phyloP scores from a whole-genome alignment of 2,888 invertebrate species.

The Brenthis ino region DNA sequence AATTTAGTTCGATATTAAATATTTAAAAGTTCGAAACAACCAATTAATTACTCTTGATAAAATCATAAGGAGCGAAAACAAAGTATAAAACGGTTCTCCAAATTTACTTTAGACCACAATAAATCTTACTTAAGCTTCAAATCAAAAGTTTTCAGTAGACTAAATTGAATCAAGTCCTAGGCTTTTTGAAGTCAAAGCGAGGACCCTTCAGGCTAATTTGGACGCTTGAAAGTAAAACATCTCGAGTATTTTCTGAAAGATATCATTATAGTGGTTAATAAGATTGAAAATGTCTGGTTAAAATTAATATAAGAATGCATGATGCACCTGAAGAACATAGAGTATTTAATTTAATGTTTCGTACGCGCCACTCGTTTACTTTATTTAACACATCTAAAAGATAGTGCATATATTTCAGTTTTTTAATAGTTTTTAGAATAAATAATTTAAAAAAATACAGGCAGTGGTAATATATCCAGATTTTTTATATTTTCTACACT shows the following conservation, averaged over 20 bases:
- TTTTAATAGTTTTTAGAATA: too few species aligned
- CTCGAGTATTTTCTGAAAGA: constrained; percentile 25
- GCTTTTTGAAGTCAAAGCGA: constrained; percentile 17
- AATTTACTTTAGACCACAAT: constrained; percentile 18
- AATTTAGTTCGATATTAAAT: neutral
- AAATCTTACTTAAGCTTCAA: constrained; percentile 18
- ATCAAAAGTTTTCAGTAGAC: constrained; percentile 19
- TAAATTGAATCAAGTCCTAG: constrained; percentile 15
- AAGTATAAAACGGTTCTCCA: constrained; percentile 4
- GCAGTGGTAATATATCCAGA: neutral
- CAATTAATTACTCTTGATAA: constrained; percentile 5
- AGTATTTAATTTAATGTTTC: too few species aligned
- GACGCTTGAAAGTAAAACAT: constrained; percentile 26
- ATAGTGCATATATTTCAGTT: too few species aligned
- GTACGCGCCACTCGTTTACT: too few species aligned
- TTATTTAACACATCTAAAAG: too few species aligned
- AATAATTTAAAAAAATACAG: too few species aligned
- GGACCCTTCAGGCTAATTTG: constrained; percentile 13
- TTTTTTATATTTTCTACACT: constrained; percentile 1
- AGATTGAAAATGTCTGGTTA: constrained; percentile 17
- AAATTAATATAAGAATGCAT: neutral
- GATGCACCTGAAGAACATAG: too few species aligned
- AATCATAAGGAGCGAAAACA: neutral
- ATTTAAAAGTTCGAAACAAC: constrained; percentile 1
- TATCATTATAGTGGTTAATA: constrained; percentile 8